Conservation (phyloP, 2,888 invertebrate genomes). For the Xestia sexstrigata region DNA sequence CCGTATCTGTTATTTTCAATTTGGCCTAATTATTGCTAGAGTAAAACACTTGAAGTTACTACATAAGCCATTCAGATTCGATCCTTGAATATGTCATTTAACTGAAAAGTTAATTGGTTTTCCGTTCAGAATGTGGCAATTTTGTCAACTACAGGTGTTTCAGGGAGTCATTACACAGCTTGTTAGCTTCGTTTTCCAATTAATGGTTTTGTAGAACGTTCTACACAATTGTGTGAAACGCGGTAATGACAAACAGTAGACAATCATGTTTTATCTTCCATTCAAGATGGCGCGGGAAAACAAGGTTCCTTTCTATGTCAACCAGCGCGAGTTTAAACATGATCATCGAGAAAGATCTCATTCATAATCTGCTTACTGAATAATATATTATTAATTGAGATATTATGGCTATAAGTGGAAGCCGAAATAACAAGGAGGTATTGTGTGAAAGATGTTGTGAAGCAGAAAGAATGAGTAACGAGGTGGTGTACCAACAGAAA, state of each 20-base stretch:
- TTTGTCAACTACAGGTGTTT: not conserved
- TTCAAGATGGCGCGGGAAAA: constrained; percentile 14
- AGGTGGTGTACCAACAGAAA: not conserved
- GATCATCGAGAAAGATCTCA: not conserved
- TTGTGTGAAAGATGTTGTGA: not conserved
- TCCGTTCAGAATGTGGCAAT: not conserved
- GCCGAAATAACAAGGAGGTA: not conserved
- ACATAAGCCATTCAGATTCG: too few species aligned
- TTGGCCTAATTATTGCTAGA: not conserved
- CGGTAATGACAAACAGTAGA: constrained; percentile 1
- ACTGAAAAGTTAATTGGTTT: not conserved
- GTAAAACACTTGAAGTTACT: not conserved
- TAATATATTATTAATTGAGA: not conserved
- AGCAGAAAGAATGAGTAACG: not conserved
- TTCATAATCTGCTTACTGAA: not conserved
- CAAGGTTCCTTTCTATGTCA: constrained; percentile 5
- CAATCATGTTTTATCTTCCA: constrained; percentile 27
- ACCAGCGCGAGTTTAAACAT: constrained; percentile 7
- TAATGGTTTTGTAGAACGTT: constrained; percentile 2
- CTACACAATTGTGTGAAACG: constrained; percentile 2
- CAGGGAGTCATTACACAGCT: not conserved
- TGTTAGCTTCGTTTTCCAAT: constrained; percentile 2
- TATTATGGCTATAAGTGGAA: not conserved
- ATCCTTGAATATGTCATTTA: not conserved
- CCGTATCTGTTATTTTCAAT: not conserved